These are phyloP conservation scores for Unio delphinus DNA, from an alignment of 2,888 invertebrate species.

Conservation along the genomic window DNA sequence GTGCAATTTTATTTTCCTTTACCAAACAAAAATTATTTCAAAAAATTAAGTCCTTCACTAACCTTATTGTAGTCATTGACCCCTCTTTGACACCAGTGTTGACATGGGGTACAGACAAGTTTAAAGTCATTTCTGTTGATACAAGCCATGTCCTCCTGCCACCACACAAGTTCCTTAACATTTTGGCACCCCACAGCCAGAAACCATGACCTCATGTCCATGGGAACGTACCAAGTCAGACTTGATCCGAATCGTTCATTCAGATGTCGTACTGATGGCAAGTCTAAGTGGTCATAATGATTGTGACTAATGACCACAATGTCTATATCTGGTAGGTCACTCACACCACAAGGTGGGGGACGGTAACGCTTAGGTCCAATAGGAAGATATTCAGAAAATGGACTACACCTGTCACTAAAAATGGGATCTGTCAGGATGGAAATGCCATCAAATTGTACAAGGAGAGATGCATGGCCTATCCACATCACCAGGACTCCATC, in stretches of 20 bases:
- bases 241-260: constrained; percentile 27
- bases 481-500: constrained; percentile 67
- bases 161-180: constrained; percentile 32
- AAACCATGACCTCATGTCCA: constrained; percentile 67
- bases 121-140: constrained; percentile 5
- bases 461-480: constrained; percentile 74
- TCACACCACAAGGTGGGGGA: constrained; percentile 52
- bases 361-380: constrained; percentile 71
- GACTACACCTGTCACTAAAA: constrained; percentile 69
- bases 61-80: constrained; percentile 71
- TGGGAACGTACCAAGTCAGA: constrained; percentile 44
- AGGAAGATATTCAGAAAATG: constrained; percentile 36
- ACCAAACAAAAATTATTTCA: no score
- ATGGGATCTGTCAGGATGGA: constrained; percentile 73
- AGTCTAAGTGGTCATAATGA: constrained; percentile 74
- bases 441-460: constrained; percentile 72
- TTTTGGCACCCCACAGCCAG: constrained; percentile 42
- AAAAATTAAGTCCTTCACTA: not conserved
- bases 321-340: constrained; percentile 71
- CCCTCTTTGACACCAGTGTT: constrained; percentile 73
- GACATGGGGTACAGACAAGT: constrained; percentile 72
- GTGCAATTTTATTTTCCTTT: no score
- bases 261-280: constrained; percentile 54
- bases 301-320: constrained; percentile 73
- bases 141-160: constrained; percentile 11